Conservation (phyloP, 2,888 invertebrate genomes). For the Microctonus brassicae region DNA sequence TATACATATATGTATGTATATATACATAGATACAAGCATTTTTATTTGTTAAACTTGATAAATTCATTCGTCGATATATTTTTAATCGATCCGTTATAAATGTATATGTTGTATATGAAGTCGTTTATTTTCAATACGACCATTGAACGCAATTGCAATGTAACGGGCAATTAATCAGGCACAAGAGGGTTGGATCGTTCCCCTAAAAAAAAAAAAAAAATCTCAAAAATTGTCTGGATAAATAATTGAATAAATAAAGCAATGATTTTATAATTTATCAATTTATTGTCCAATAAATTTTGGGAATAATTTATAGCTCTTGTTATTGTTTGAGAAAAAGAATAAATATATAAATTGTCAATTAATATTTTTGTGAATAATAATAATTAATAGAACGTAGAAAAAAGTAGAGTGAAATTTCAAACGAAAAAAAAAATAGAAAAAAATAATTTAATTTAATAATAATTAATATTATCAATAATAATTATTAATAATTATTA, state of each 20-base stretch:
- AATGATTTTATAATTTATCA: neutral
- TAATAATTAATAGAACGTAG: too few species aligned
- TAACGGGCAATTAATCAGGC: neutral
- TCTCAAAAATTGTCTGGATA: too few species aligned
- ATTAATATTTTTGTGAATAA: too few species aligned
- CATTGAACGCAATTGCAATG: neutral
- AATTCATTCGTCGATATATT: neutral
- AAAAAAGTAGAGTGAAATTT: too few species aligned
- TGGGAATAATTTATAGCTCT: neutral
- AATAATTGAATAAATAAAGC: neutral
- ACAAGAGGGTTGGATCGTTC: neutral
- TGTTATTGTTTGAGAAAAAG: too few species aligned
- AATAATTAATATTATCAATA: too few species aligned
- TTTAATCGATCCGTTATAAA: neutral
- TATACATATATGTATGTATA: neutral
- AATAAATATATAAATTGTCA: too few species aligned
- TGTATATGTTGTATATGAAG: neutral
- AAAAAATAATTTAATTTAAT: too few species aligned
- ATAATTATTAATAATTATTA: too few species aligned
- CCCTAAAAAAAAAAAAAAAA: neutral
- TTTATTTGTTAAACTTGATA: neutral
- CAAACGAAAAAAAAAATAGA: too few species aligned
- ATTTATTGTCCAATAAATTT: neutral
- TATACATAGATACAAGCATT: neutral
- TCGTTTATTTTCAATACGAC: neutral